Base-by-base conservation (phyloP, 2,888 invertebrate species). In the Hyles lineata region DNA sequence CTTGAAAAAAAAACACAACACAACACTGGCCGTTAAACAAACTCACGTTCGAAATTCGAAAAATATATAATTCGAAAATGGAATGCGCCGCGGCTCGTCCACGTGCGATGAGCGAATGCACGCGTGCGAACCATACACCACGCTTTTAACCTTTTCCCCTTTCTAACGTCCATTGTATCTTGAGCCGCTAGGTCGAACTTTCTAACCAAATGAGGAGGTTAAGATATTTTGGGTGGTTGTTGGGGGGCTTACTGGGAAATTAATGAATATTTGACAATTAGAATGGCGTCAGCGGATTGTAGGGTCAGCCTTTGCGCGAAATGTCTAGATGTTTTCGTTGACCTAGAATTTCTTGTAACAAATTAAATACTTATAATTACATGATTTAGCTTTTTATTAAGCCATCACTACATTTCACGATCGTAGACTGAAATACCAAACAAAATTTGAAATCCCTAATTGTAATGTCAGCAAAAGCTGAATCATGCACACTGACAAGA, bases 201-300 rank as follows among this genome's bases (percentile, higher is more conserved):
- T 71, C 69, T 55, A 19, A 35, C n/a, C 11, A 60, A 43, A 35
- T 43, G 23, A 69, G 29, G 52, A 73, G 79, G 61, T 76, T 73
- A 72, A 21, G 6, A 21, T 70, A 70, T 70, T 70, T 35, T 73
- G 73, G 73, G 8, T 50, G 23, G 32, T 52, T 62, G n/a, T 70
- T 69, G 69, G 60, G 70, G 72, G 69, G 43, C 23, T 32, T 72
- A 70, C 81, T 80, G 80, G 82, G 75, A 87, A 87, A 90, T 89
- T 90, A 89, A 90, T 89, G 88, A 88, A 89, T 87, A 88, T 89
- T 85, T 85, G 79, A 84, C 87, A 90, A 90, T 90, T 90, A 88
- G 85, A 82, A 79, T 83, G 78, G 74, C 77, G 25, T 43, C 43
- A 50, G 17, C 23, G 50, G 50, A 17, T 23, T 67, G 21, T 67